phyloP scores from a whole-genome alignment of 2,113 vertebrate species.

The Sturnus vulgaris region DNA sequence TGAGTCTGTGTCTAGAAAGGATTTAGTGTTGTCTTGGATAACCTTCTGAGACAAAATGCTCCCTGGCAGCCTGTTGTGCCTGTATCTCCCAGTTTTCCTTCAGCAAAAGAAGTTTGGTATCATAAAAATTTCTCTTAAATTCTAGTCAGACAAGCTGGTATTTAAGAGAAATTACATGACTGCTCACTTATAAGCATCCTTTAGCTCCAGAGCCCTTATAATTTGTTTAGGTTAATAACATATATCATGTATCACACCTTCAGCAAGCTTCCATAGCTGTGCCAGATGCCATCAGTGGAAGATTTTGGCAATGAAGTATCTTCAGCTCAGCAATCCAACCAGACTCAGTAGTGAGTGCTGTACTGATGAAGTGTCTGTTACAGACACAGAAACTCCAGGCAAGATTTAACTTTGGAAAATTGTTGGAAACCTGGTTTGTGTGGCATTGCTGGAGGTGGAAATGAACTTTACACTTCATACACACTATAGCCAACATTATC shows the following conservation, averaged over 20 bases:
- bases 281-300: not conserved
- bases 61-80: not conserved
- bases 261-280: not conserved
- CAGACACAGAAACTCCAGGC: not conserved
- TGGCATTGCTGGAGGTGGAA: not conserved
- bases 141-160: not conserved
- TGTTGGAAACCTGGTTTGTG: not conserved
- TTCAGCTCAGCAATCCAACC: not conserved
- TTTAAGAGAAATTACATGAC: not conserved
- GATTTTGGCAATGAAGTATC: not conserved
- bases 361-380: not conserved
- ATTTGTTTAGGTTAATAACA: not conserved
- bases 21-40: constrained; percentile 12
- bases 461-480: not conserved
- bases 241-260: not conserved
- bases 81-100: not conserved
- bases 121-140: not conserved
- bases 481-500: not conserved
- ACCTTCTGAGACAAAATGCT: constrained; percentile 7
- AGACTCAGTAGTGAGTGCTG: not conserved
- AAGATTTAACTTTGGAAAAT: not conserved
- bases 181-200: not conserved
- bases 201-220: not conserved
- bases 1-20: not conserved
- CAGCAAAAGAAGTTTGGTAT: not conserved